Evolutionary conservation across 2,797 vertebrate genomes (phyloP).

Genomic region (Amazona ochrocephala): DNA sequence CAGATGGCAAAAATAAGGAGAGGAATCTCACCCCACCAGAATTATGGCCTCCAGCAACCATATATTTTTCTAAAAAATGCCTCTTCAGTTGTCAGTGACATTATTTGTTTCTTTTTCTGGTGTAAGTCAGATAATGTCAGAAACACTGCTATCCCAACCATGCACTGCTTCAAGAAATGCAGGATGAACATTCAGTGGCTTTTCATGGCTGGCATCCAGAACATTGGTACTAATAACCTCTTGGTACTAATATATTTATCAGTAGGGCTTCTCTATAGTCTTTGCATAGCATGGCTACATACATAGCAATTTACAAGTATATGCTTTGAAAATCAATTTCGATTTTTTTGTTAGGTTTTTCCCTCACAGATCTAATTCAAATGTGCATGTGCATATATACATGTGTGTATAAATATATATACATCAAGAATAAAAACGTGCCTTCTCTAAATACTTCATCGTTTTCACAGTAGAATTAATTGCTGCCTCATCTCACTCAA

Average conservation of each 20-base stretch:
- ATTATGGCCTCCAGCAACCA: constrained; percentile 24
- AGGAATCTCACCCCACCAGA: constrained; percentile 53
- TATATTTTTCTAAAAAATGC: constrained; percentile 11
- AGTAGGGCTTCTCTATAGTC: background rate
- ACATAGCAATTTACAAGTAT: background rate
- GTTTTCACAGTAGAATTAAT: background rate
- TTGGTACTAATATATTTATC: background rate
- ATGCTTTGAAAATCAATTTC: background rate
- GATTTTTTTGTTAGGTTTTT: background rate
- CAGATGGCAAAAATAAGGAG: constrained; percentile 28
- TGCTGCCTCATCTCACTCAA: background rate
- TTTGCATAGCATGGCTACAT: background rate
- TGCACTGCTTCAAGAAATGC: background rate
- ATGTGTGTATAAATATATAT: background rate
- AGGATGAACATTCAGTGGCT: background rate
- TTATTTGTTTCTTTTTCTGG: constrained; percentile 2
- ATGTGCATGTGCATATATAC: background rate
- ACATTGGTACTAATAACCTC: background rate
- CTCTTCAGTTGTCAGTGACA: background rate
- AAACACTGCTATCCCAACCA: background rate
- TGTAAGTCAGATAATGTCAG: background rate
- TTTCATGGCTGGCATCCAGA: background rate
- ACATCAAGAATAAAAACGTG: background rate
- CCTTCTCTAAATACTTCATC: background rate
- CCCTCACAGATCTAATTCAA: background rate